phyloP scores from a whole-genome alignment of 30 jellyfish, hydroid and myxozoan genomes.

The Aurelia sp. region DNA sequence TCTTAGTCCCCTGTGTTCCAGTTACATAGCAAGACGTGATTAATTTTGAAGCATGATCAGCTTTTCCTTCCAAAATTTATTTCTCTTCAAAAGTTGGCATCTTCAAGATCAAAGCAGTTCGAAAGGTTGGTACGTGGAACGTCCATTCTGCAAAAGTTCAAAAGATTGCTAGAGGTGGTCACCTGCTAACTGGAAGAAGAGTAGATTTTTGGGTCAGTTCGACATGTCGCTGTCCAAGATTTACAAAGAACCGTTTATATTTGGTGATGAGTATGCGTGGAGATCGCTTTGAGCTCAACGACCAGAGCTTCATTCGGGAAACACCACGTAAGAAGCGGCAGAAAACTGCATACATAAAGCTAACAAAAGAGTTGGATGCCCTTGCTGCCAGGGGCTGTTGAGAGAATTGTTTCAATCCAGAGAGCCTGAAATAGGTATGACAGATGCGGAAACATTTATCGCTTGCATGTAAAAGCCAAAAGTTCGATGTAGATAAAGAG shows the following conservation, averaged over 20 bases:
- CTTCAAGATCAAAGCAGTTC: constrained; percentile 3
- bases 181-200: background rate
- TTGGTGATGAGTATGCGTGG: constrained; percentile 45
- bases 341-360: background rate
- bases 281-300: constrained; percentile 18
- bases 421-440: too few species aligned
- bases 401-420: background rate
- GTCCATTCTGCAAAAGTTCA: constrained; percentile 5
- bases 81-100: constrained; percentile 16
- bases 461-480: too few species aligned
- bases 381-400: background rate
- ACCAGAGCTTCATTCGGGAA: constrained; percentile 22
- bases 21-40: too few species aligned
- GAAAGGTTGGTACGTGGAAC: constrained; percentile 21
- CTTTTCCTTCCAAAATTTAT: too few species aligned
- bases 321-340: constrained; percentile 13
- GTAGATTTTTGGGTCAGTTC: constrained; percentile 21
- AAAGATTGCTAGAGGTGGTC: constrained; percentile 12
- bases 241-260: background rate
- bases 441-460: too few species aligned
- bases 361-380: background rate
- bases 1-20: too few species aligned
- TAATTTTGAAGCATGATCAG: too few species aligned
- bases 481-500: too few species aligned
- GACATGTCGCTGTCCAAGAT: constrained; percentile 28